These are phyloP conservation scores for Apamea epomidion DNA, from an alignment of 2,888 invertebrate genomes.

Conservation along the genomic window DNA sequence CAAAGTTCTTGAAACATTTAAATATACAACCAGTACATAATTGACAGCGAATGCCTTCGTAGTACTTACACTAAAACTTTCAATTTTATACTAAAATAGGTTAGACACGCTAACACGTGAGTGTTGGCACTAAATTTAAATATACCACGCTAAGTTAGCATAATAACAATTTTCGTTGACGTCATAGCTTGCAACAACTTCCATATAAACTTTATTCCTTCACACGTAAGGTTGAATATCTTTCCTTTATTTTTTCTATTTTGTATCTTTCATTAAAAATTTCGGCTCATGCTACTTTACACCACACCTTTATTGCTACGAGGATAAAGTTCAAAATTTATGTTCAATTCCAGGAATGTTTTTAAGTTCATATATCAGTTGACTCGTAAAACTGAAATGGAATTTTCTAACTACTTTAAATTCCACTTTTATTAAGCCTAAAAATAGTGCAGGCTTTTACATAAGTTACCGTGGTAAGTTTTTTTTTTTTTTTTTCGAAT, in stretches of 20 bases:
- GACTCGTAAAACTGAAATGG: constrained; percentile 53
- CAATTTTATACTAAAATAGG: constrained; percentile 66
- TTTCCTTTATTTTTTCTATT: constrained; percentile 8
- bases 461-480: constrained; percentile 21
- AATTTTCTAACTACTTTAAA: constrained; percentile 55
- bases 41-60: constrained; percentile 37
- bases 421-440: constrained; percentile 44
- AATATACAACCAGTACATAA: constrained; percentile 5
- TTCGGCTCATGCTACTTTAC: constrained; percentile 12
- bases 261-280: constrained; percentile 29
- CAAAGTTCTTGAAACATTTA: background rate
- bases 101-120: constrained; percentile 65
- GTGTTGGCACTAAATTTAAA: constrained; percentile 58
- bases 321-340: constrained; percentile 25
- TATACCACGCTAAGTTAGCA: constrained; percentile 65
- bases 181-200: constrained; percentile 73
- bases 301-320: constrained; percentile 8
- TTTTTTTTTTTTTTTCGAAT: constrained; percentile 23
- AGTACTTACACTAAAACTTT: constrained; percentile 52
- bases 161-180: constrained; percentile 80
- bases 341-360: background rate
- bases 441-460: constrained; percentile 51
- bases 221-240: constrained; percentile 46
- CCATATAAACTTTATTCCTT: constrained; percentile 52
- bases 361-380: constrained; percentile 41